Base-by-base conservation (phyloP, 2,113 vertebrate species). In the Silurus asotus region DNA sequence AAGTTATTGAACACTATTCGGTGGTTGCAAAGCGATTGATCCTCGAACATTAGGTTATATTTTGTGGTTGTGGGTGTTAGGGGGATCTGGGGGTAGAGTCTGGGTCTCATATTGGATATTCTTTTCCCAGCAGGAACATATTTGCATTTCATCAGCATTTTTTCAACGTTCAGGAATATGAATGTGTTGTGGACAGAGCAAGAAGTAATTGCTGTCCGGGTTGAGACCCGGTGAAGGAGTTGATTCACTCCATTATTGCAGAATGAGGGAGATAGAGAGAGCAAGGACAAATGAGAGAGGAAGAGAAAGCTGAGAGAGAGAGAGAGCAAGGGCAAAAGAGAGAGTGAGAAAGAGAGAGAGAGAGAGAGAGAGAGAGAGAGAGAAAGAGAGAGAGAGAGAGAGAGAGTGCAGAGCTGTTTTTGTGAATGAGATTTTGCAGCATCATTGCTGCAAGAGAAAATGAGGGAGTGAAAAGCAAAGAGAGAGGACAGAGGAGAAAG, bases 401-500 rank as follows among this genome's bases (percentile, higher is more conserved):
- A n/a, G n/a, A 55, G 83, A 9, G 69, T 64, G 51, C 37, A 25
- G n/a, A 85, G 61, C 74, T 23, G 61, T 78, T 85, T 84, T 69
- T 86, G 85, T 86, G 85, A 86, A 86, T 82, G 85, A 64, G 85
- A 78, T 86, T 86, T 86, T 86, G 85, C 85, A 86, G 85, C 85
- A 86, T 86, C 85, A 86, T 74, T 86, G 85, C 84, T 90, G 90
- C 89, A 88, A 91, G 64, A 88, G 80, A 90, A 13, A 80, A 67
- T 37, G 89, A 84, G 77, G 15, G 15, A 15, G 58, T 48, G 51
- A 59, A 62, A 64, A 64, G 76, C 17, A 64, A 85, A 6, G 49
- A 49, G 3, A 48, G 19, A 14, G 19, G 37, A 37, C 37, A 20
- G 61, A 85, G 11, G 49, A 49, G 6, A 48, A 20, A 14, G 19